Conservation (phyloP, 1,140 invertebrate species). For the Oreohelix idahoensis region DNA sequence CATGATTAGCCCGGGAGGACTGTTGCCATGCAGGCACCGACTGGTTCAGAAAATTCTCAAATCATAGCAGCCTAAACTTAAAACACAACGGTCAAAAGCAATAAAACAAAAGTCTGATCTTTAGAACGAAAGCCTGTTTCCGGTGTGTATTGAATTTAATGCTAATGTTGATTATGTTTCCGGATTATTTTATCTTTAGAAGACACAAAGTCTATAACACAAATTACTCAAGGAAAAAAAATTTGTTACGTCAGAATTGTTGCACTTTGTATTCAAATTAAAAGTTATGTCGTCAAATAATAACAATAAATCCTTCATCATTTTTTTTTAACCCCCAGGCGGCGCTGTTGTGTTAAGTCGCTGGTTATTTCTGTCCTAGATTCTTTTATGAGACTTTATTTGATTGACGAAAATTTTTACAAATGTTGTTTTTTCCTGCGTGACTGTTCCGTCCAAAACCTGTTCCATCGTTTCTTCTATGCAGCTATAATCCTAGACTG, state of each 20-base stretch:
- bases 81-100: not conserved
- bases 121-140: not conserved
- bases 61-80: not conserved
- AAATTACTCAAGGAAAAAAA: not conserved
- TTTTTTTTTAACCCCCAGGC: not conserved
- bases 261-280: not conserved
- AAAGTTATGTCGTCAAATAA: not conserved
- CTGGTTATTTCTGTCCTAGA: not conserved
- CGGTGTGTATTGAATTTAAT: not conserved
- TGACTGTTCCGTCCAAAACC: not conserved
- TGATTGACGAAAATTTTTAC: not conserved
- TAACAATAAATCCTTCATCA: not conserved
- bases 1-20: not conserved
- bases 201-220: not conserved
- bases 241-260: not conserved
- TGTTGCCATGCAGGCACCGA: slow-evolving; percentile 1
- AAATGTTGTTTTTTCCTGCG: not conserved
- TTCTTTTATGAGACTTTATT: not conserved
- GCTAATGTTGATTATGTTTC: slow-evolving; percentile 2
- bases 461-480: not conserved
- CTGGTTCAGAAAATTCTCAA: not conserved
- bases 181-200: not conserved
- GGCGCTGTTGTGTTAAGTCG: not conserved
- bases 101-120: not conserved
- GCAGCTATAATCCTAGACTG: no score